Base-by-base conservation (phyloP, 92 coral and sea anemone genomes). In the Porites rus region DNA sequence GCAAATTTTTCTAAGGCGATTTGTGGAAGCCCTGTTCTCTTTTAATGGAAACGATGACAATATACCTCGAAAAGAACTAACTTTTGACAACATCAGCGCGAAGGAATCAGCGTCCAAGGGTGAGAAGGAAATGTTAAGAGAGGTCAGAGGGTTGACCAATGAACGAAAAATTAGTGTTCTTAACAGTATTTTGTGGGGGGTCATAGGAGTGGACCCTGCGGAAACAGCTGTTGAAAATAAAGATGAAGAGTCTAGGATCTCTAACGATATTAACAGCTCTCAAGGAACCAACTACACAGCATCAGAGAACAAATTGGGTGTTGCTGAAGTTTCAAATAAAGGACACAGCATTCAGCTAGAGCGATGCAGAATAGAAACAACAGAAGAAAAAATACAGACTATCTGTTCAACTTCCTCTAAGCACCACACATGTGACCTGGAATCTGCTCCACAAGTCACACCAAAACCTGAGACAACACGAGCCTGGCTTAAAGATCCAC, bases 401-500 rank as follows among this genome's bases (percentile, higher is more conserved):
- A 38, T 3, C 46, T 38, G 5, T 38, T 38, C 46, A 38, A 38
- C 6, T 56, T 10, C 4, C 61, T 31, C 61, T n/a, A 9, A 2
- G 46, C 46, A 38, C 46, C 46, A 38, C 6, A 38, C 46, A 4
- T 38, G 46, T 51, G 20, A 72, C 24, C 59, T 16, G 18, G 61
- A 8, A 52, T 51, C 12, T 46, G 24, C 20, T 72, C 4, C 7
- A 14, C 24, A 24, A 7, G 28, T n/a, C 10, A 18, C 59, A 18
- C 3, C 59, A 46, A 24, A 7, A 46, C 61, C 58, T 22, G 14
- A 46, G 77, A 72, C 60, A 18, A 28, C 20, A 46, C 60, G 77
- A 72, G 77, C 77, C 3, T 72, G 77, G 77, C 46, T 72, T 4
- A 72, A 17, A n/a, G 59, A 72, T 72, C 60, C 50, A 14, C 8